Evolutionary conservation across 2,113 vertebrate genomes (phyloP).

Genomic region (Salminus brasiliensis): DNA sequence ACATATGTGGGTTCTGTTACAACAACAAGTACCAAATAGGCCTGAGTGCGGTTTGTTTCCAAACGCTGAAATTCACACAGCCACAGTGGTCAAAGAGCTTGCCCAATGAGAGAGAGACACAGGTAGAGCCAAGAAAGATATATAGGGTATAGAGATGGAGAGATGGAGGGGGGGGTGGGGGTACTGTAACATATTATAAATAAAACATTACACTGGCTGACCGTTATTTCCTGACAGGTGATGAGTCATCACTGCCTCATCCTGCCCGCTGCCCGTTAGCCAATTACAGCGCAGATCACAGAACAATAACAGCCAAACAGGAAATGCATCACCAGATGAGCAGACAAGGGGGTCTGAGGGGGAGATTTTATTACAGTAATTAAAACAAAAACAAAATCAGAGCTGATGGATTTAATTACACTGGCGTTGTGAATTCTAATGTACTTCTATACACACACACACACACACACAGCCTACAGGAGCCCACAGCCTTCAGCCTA

Average conservation of each 20-base stretch:
- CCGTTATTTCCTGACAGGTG: conserved; percentile 48
- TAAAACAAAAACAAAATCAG: neutral
- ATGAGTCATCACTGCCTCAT: conserved; percentile 51
- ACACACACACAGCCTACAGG: conserved; percentile 12
- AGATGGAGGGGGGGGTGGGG: neutral
- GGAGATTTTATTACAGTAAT: neutral
- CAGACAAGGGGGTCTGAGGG: neutral
- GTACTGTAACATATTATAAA: conserved; percentile 37
- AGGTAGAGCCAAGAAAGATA: neutral
- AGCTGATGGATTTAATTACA: conserved; percentile 1
- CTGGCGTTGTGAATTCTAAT: no score
- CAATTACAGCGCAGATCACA: conserved; percentile 46
- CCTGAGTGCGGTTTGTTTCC: no score
- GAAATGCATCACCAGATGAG: conserved; percentile 38
- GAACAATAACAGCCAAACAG: conserved; percentile 60
- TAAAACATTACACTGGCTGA: conserved; percentile 23
- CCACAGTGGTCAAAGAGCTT: no score
- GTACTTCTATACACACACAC: no score
- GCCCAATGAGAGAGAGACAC: neutral
- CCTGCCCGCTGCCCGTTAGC: conserved; percentile 56
- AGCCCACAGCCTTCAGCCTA: neutral
- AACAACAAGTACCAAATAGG: no score
- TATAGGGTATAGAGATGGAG: neutral
- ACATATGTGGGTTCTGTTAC: no score
- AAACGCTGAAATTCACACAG: no score